phyloP scores from a whole-genome alignment of 1,140 invertebrate species.

The Drosophila bipectinata region DNA sequence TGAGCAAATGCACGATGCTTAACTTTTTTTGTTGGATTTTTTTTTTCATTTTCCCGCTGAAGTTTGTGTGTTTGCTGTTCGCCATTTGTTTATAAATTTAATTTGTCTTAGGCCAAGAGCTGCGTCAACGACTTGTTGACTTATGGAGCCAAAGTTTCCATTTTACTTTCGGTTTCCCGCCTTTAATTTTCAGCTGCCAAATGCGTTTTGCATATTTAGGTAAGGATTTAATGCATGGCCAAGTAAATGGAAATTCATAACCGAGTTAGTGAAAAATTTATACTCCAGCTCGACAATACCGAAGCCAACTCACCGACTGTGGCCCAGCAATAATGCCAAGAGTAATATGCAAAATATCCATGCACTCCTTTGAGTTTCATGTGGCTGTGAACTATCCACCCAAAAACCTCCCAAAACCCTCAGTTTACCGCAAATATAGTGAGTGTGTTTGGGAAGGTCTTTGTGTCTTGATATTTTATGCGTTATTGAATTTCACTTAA shows the following conservation, averaged over 20 bases:
- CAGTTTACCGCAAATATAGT: neutral
- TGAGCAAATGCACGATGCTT: conserved; percentile 55
- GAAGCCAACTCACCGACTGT: neutral
- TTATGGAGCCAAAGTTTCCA: conserved; percentile 32
- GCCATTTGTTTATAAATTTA: conserved; percentile 81
- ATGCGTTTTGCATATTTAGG: conserved; percentile 65
- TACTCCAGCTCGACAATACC: conserved; percentile 12
- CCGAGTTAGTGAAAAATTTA: conserved; percentile 27
- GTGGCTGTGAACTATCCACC: conserved; percentile 12
- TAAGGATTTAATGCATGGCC: conserved; percentile 40
- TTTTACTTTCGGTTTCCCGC: conserved; percentile 29
- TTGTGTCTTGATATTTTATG: conserved; percentile 71
- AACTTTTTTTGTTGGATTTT: conserved; percentile 32
- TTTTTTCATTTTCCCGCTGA: conserved; percentile 16
- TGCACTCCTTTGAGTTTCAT: conserved; percentile 8
- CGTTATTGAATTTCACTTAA: conserved; percentile 82
- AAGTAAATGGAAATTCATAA: conserved; percentile 39
- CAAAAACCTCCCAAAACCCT: neutral
- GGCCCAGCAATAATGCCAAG: conserved; percentile 40
- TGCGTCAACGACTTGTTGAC: conserved; percentile 49
- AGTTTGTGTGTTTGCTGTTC: conserved; percentile 56
- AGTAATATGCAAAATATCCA: conserved; percentile 52
- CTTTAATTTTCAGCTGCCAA: conserved; percentile 38
- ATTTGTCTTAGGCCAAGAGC: conserved; percentile 65
- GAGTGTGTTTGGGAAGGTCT: conserved; percentile 15